These are phyloP conservation scores for Rhizomys pruinosus DNA, from an alignment of 2,113 vertebrate genomes.

Conservation along the genomic window DNA sequence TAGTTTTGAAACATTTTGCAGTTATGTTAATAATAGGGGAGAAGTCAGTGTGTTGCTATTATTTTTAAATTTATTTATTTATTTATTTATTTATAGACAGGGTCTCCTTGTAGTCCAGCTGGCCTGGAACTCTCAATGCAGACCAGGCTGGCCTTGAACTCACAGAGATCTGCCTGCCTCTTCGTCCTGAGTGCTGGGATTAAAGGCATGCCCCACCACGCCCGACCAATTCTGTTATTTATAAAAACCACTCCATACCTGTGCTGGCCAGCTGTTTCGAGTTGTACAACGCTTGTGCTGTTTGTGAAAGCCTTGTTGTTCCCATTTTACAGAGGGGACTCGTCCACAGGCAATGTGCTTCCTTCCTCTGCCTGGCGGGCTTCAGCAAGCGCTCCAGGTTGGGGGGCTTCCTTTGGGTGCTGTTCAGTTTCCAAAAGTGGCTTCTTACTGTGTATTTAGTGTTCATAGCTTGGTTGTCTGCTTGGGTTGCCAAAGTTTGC, in stretches of 20 bases:
- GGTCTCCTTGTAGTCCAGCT: too few relatives aligned
- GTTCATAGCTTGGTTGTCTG: slow-evolving; percentile 52
- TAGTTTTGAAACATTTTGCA: slow-evolving; percentile 5
- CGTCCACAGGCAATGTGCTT: slow-evolving; percentile 39
- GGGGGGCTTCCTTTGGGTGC: slow-evolving; percentile 41
- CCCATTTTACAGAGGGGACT: slow-evolving; percentile 39
- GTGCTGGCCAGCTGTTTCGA: slow-evolving; percentile 24
- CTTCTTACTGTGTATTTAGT: background rate
- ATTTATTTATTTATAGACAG: too few relatives aligned
- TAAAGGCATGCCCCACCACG: too few relatives aligned
- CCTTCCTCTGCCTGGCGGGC: slow-evolving; percentile 54
- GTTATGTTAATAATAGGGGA: background rate
- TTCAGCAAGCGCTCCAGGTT: background rate
- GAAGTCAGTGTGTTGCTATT: background rate
- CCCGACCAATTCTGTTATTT: background rate
- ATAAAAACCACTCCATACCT: background rate
- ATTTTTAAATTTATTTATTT: too few relatives aligned
- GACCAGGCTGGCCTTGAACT: too few relatives aligned
- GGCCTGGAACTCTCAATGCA: too few relatives aligned
- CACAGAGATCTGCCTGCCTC: too few relatives aligned
- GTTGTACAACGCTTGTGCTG: background rate
- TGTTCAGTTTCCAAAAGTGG: slow-evolving; percentile 41
- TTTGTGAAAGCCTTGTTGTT: slow-evolving; percentile 49
- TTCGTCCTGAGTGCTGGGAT: too few relatives aligned
- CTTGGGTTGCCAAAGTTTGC: background rate